Evolutionary conservation across 2,797 vertebrate species (phyloP).

Genomic region (Rhynchonycteris naso): DNA sequence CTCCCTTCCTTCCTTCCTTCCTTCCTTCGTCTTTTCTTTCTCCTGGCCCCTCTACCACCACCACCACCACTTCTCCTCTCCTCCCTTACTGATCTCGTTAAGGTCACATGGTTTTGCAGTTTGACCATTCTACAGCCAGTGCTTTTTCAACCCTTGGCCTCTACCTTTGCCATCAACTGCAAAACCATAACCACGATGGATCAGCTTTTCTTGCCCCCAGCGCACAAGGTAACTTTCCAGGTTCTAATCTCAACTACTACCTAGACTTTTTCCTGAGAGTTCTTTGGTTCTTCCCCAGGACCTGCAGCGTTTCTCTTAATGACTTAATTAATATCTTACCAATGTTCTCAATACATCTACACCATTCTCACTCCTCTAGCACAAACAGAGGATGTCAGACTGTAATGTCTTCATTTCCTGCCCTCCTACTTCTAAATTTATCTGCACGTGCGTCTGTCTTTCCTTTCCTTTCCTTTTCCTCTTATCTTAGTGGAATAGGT

Average conservation of each 20-base stretch:
- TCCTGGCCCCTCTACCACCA: background rate
- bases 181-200: background rate
- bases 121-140: background rate
- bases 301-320: background rate
- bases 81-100: background rate
- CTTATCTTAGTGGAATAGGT: background rate
- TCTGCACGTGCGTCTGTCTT: background rate
- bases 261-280: background rate
- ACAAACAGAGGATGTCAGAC: background rate
- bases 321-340: slow-evolving; percentile 32
- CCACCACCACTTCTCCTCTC: background rate
- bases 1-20: too few relatives aligned
- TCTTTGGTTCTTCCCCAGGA: background rate
- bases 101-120: background rate
- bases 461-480: background rate
- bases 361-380: background rate
- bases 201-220: background rate
- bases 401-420: background rate
- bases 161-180: background rate
- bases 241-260: background rate
- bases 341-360: background rate
- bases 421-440: background rate
- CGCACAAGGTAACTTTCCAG: background rate
- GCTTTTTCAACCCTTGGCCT: background rate
- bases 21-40: background rate